Evolutionary conservation across 2,797 vertebrate genomes (phyloP).

Genomic region (Poecilia picta): DNA sequence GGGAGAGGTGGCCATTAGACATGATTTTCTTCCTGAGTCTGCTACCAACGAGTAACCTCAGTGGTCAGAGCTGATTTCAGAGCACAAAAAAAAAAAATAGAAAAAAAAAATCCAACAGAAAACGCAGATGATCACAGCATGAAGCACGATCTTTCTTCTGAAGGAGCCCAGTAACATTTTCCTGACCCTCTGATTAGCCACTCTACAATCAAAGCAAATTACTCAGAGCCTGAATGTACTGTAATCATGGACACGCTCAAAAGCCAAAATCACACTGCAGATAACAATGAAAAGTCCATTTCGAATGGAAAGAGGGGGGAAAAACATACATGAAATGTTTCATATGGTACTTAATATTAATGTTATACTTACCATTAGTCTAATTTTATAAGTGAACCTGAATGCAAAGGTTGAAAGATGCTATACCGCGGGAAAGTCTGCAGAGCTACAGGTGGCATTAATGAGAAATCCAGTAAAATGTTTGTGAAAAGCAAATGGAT

Average conservation of each 20-base stretch:
- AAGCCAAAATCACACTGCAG: slow-evolving; percentile 27
- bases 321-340: slow-evolving; percentile 24
- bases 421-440: neutral
- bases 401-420: neutral
- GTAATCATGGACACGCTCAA: slow-evolving; percentile 34
- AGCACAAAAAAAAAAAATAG: slow-evolving; percentile 20
- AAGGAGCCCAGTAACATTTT: slow-evolving; percentile 43
- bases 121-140: slow-evolving; percentile 45
- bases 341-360: slow-evolving; percentile 43
- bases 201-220: slow-evolving; percentile 61
- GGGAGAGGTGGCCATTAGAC: slow-evolving; percentile 34
- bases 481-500: neutral
- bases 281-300: slow-evolving; percentile 19
- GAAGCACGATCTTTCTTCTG: slow-evolving; percentile 39
- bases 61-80: slow-evolving; percentile 57
- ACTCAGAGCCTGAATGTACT: slow-evolving; percentile 34
- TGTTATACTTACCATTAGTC: slow-evolving; percentile 22
- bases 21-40: slow-evolving; percentile 36
- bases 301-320: slow-evolving; percentile 22
- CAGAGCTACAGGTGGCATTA: slow-evolving; percentile 7
- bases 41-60: slow-evolving; percentile 25
- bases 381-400: slow-evolving; percentile 19
- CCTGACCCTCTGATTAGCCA: slow-evolving; percentile 45
- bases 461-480: slow-evolving; percentile 22
- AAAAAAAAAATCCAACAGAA: neutral